These are phyloP conservation scores for Gambusia holbrooki DNA, from an alignment of 2,113 vertebrate genomes.

Conservation along the genomic window DNA sequence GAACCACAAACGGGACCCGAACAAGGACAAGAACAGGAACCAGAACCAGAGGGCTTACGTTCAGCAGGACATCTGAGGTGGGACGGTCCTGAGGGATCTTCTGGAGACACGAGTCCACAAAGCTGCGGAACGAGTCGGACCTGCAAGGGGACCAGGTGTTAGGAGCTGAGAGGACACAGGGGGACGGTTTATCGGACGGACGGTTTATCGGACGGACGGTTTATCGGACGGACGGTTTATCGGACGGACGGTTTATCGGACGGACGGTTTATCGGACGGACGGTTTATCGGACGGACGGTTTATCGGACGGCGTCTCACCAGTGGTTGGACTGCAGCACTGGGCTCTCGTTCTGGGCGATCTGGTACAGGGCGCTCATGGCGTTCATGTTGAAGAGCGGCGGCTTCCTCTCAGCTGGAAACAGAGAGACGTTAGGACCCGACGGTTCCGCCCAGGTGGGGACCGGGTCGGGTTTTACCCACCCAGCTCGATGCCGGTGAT, in stretches of 20 bases:
- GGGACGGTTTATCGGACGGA: background rate
- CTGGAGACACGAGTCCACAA: conserved; percentile 93
- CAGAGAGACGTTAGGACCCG: background rate
- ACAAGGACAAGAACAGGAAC: too few relatives aligned
- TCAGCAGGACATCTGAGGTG: conserved; percentile 90
- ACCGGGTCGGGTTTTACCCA: conserved; percentile 38
- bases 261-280: too few relatives aligned
- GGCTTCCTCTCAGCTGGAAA: conserved; percentile 90
- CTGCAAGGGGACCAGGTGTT: conserved; percentile 54
- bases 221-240: background rate
- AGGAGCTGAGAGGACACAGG: background rate
- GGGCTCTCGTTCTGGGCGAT: conserved; percentile 95
- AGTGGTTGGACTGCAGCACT: conserved; percentile 90
- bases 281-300: background rate
- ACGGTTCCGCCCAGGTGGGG: too few relatives aligned
- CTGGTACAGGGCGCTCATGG: conserved; percentile 98
- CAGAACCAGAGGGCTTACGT: conserved; percentile 72
- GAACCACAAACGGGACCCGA: too few relatives aligned
- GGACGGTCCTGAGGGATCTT: conserved; percentile 93
- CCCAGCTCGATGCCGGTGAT: conserved; percentile 93
- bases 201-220: too few relatives aligned
- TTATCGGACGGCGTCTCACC: conserved; percentile 73
- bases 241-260: too few relatives aligned
- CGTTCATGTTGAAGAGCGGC: conserved; percentile 94
- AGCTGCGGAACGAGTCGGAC: conserved; percentile 94